Evolutionary conservation across 2,113 vertebrate species (phyloP).

Genomic region (Xyrauchen texanus): DNA sequence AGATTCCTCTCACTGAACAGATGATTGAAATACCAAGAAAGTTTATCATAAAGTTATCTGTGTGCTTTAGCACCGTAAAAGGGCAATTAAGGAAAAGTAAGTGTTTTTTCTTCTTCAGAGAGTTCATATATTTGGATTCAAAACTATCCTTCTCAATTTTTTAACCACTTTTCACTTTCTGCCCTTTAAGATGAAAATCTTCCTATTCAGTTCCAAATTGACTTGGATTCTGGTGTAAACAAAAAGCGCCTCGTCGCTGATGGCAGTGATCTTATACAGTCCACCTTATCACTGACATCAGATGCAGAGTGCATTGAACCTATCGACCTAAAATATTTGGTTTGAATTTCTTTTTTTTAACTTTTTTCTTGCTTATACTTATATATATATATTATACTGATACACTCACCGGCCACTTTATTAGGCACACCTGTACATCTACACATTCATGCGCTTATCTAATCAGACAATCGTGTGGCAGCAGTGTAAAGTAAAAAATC

Average conservation of each 20-base stretch:
- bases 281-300: not conserved
- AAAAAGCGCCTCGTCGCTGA: conserved; percentile 49
- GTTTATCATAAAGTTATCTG: not conserved
- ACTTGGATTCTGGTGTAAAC: conserved; percentile 52
- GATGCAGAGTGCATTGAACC: not conserved
- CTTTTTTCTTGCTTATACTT: not conserved
- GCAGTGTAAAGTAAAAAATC: no score
- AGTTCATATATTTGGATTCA: not conserved
- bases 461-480: no score
- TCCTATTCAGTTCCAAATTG: conserved; percentile 50
- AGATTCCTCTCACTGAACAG: conserved; percentile 33
- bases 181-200: conserved; percentile 38
- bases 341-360: conserved; percentile 22
- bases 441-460: no score
- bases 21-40: not conserved
- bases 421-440: no score
- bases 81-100: conserved; percentile 21
- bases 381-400: not conserved
- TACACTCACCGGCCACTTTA: no score
- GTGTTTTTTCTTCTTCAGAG: conserved; percentile 8
- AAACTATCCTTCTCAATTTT: not conserved
- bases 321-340: conserved; percentile 41
- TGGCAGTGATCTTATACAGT: not conserved
- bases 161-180: not conserved
- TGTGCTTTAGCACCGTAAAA: conserved; percentile 50